Conservation (phyloP, 2,888 invertebrate genomes). For the Pheosia tremula region DNA sequence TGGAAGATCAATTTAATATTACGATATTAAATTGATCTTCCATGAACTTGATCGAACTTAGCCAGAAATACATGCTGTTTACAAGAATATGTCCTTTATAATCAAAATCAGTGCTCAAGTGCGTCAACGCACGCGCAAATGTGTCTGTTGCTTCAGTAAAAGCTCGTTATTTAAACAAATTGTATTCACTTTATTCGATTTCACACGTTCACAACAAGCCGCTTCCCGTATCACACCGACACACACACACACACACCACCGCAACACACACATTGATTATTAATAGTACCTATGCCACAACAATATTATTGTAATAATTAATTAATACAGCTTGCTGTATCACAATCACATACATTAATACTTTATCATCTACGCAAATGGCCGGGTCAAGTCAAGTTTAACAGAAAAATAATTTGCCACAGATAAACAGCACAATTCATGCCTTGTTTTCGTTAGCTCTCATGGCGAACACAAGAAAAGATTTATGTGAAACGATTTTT, state of each 20-base stretch:
- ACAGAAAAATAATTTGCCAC: slow-evolving; percentile 81
- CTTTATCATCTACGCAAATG: slow-evolving; percentile 57
- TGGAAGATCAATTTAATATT: no score
- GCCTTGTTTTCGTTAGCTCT: slow-evolving; percentile 57
- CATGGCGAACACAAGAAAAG: slow-evolving; percentile 32
- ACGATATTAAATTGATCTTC: no score
- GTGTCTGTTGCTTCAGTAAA: neutral
- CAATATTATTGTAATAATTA: slow-evolving; percentile 47
- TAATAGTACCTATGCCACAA: slow-evolving; percentile 22
- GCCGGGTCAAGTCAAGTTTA: slow-evolving; percentile 64
- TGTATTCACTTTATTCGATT: neutral
- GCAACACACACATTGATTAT: slow-evolving; percentile 22
- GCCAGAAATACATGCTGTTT: no score
- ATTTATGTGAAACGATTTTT: slow-evolving; percentile 39
- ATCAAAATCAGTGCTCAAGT: neutral
- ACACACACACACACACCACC: slow-evolving; percentile 20
- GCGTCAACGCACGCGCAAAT: neutral
- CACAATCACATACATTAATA: slow-evolving; percentile 33
- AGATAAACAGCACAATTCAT: slow-evolving; percentile 66
- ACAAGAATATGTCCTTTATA: no score
- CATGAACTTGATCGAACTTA: no score
- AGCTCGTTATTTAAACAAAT: slow-evolving; percentile 5
- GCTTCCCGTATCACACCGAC: slow-evolving; percentile 11
- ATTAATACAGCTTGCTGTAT: slow-evolving; percentile 47
- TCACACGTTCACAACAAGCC: neutral